Base-by-base conservation (phyloP, 2,113 vertebrate genomes). In the Gobius niger region DNA sequence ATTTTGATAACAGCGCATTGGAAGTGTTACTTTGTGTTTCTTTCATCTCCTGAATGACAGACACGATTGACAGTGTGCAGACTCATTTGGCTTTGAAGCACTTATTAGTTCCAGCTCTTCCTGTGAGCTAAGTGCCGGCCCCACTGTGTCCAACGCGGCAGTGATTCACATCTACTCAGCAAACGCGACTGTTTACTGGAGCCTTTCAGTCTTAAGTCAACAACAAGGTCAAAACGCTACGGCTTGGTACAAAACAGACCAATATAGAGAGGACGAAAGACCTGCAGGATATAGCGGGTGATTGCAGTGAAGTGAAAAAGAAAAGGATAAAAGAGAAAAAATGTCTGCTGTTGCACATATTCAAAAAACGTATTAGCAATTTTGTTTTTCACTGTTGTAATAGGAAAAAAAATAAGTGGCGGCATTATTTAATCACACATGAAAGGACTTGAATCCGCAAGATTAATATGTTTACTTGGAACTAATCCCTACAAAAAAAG, bases 91-190 rank as follows among this genome's bases (percentile, higher is more conserved):
- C 70, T 63, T 64, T 79, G 68, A 84, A 77, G 56, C 47, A 41
- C 78, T 76, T 66, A 81, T 75, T 84, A 70, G 70, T 75, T 76
- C 73, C 76, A 80, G 74, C 9, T 7, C 67, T 82, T 84, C 73
- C 60, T 64, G 68, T 67, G 67, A 57, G 61, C 18, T 19, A 44
- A 44, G 9, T 46, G 65, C 40, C 66, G 50, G 44, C 59, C 13
- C 16, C 70, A 64, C 63, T 78, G 79, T 64, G 72, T 74, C 63
- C 57, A 73, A 79, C 41, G 40, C 47, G 54, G 73, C 68, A 52
- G 18, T 16, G 68, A 73, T 69, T 78, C 64, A 81, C 76, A 85
- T 80, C 62, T 77, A 67, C 72, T 65, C 41, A 15, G 65, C 65
- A 82, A 83, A 76, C 47, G 56, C 2, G 34, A 72, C 67, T 59